Base-by-base conservation (phyloP, 1,140 invertebrate species). In the Laupala kohalensis region DNA sequence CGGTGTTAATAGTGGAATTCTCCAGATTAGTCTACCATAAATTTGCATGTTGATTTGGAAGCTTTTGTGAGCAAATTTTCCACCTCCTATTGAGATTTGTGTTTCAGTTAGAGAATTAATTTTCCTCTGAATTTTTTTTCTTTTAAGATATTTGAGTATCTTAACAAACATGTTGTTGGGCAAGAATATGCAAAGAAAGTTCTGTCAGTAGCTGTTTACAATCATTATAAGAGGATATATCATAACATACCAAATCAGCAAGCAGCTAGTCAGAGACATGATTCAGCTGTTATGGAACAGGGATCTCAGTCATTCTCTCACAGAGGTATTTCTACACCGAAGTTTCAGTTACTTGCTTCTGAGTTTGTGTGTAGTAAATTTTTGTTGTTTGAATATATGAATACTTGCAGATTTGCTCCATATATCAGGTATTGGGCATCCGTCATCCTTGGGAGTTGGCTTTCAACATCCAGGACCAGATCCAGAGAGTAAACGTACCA, bases 131-230 rank as follows among this genome's bases (percentile, higher is more conserved):
- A 29, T 25, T 64, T 71, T 71, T 75, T 73, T 77, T 74, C 74
- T 78, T 82, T 79, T 73, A 75, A 92, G 88, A 98, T 99, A 74
- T 96, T 91, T 83, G 92, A 96, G 77, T 98, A 95, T 82, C 83
- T 99, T 30, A 93, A 98, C 81, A 93, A 91, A 78, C 95, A 96
- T 83, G 96, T 99, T 23, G 89, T 99, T n/a, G 97, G 97, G 0
- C 97, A 99, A 83, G 92, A 98, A 75, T 88, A 92, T 81, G 97
- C 97, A 0, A 99, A 99, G 81, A 98, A 98, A 83, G 96, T 98
- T n/a, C 83, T 99, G 12, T 92, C 96, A 28, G 97, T 99, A 5
- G 97, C 97, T 27, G 96, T 99, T 1, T 99, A 99, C 82, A 98
- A 99, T 83, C 98, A 99, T 81, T 99, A 99, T 81, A 98, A 98